Base-by-base conservation (phyloP, 2,113 vertebrate species). In the Nycticryphes semicollaris region DNA sequence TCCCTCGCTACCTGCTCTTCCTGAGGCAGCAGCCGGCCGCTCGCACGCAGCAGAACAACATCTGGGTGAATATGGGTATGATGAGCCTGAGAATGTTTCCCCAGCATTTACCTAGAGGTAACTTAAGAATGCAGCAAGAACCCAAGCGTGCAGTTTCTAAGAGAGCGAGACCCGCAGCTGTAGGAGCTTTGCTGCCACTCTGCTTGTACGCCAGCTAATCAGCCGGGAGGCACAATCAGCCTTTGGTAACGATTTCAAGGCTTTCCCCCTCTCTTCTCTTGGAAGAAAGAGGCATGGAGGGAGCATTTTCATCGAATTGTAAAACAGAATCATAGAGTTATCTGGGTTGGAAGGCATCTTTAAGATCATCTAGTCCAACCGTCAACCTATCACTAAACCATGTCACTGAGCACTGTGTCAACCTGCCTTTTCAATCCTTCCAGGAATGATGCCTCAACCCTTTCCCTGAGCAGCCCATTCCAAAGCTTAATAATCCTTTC, bases 31-130 rank as follows among this genome's bases (percentile, higher is more conserved):
- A 99, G 98, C 99, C 99, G 19, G 99, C 98, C 66, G 98, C 99
- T 3, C 99, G 99, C 95, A 98, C 98, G 25, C 99, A 99, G 85
- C 99, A 99, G 98, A 99, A 99, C 94, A 99, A 99, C 98, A 99
- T 99, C 98, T 99, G 99, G 99, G 99, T 99, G 98, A 99, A 99
- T 98, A 99, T 99, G 99, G 99, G 99, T 99, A 99, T 99, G 99
- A 99, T 98, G 98, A 99, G 98, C 98, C 99, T 99, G 98, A 98
- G 99, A 99, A 99, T 99, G 99, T 99, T 99, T 98, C 99, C 99
- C 98, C 98, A 99, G 91, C 98, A 99, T 98, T 98, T 99, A 91
- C 98, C 98, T 95, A 98, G 99, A 99, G 99, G 99, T 99, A 99
- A 99, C 85, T 98, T 99, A 99, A 99, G 99, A 99, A 98, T 98